Evolutionary conservation across 2,113 vertebrate genomes (phyloP).

Genomic region (Pelecanus crispus): DNA sequence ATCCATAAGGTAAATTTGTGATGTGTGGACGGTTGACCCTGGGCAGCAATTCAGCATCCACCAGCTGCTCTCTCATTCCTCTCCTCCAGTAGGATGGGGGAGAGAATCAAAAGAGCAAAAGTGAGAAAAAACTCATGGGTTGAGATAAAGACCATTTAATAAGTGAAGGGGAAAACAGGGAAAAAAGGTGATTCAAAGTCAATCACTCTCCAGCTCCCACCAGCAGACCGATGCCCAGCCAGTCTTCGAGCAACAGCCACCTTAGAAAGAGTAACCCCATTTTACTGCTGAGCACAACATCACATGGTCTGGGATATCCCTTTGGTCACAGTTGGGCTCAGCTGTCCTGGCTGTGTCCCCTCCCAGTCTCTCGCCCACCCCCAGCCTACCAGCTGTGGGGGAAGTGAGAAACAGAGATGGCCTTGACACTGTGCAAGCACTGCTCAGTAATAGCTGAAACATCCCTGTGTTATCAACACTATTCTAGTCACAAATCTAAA

Average conservation of each 20-base stretch:
- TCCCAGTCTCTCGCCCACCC: neutral
- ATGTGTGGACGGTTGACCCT: neutral
- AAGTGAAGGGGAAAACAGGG: neutral
- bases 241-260: neutral
- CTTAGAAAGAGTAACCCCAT: neutral
- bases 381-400: accelerated
- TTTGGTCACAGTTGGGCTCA: neutral
- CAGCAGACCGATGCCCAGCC: neutral
- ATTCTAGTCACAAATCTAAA: neutral
- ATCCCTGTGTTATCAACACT: neutral
- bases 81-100: neutral
- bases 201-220: neutral
- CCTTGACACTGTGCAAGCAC: neutral
- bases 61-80: accelerated
- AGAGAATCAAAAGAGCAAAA: accelerated
- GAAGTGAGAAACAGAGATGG: neutral
- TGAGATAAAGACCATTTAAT: neutral
- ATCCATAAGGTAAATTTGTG: neutral
- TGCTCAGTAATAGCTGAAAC: neutral
- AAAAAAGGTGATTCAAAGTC: neutral
- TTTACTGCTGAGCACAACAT: neutral
- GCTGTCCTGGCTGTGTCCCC: neutral
- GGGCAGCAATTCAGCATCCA: neutral
- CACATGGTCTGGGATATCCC: neutral
- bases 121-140: neutral